Base-by-base conservation (phyloP, 2,888 invertebrate species). In the Chrysina gloriosa region DNA sequence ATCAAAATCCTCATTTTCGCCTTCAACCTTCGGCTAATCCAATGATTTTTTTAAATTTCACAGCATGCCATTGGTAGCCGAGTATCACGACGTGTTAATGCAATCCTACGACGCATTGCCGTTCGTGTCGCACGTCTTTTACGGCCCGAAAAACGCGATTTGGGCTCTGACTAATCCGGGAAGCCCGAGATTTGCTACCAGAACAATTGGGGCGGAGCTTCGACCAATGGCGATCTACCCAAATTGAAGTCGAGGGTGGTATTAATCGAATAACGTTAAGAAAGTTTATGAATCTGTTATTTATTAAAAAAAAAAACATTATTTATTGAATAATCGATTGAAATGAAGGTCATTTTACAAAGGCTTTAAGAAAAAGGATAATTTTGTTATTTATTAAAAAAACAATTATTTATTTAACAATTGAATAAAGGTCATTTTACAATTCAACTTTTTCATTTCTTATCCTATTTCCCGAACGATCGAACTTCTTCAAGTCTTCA, bases 91-190 rank as follows among this genome's bases (percentile, higher is more conserved):
- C 25, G 76, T 83, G 6, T 65, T 83, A 31, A 72, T 73, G 0
- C 83, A 83, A 70, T 81, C 82, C 0, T 81, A 77, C 65, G 73
- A 78, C 52, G 68, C 56, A 2, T 71, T 82, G 29, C 80, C 82
- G 1, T 79, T 77, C 65, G 80, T 82, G 25, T 75, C 80, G 1
- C 77, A 78, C 50, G 70, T 83, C 19, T 78, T 80, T 47, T 75
- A 76, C 2, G 80, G 77, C 58, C 73, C 78, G 3, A 78, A 79
- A 29, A 75, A 77, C 56, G 75, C 74, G 14, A 72, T 82, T 58
- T 81, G 79, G 78, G 81, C 81, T 0, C 65, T 82, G n/a, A 75
- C 77, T 1, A 82, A 81, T 74, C 75, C 77, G 3, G 48, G 3
- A 68, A 50, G 61, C 76, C 76, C 7, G 36, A 72, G 19, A 67